Evolutionary conservation across 2,113 vertebrate species (phyloP).

Genomic region (Limnothrissa miodon): DNA sequence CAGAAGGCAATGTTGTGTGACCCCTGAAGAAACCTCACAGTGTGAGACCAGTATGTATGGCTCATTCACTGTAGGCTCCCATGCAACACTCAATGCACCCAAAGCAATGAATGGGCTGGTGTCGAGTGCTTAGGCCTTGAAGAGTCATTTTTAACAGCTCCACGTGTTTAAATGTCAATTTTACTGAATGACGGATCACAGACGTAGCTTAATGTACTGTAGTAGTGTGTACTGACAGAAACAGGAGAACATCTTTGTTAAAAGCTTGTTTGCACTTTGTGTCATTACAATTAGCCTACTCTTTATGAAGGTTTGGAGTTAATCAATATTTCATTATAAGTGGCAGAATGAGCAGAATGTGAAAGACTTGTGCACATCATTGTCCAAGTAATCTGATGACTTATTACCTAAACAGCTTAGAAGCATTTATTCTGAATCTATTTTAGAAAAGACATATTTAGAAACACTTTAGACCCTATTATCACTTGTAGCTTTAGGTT

Average conservation of each 20-base stretch:
- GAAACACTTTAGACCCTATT: no score
- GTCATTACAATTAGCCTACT: background rate
- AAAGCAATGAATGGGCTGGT: background rate
- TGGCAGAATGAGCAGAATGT: background rate
- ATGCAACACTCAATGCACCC: background rate
- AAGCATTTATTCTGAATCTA: no score
- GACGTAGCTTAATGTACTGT: background rate
- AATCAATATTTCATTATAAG: background rate
- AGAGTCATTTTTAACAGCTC: background rate
- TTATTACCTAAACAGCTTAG: no score
- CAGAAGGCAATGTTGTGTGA: background rate
- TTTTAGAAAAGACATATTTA: no score
- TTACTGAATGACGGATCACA: background rate
- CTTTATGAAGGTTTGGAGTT: no score
- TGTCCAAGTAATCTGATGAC: background rate
- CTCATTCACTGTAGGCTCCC: background rate
- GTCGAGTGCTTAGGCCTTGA: background rate
- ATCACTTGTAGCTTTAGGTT: no score
- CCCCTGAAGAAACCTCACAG: background rate
- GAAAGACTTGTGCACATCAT: background rate
- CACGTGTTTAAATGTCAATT: background rate
- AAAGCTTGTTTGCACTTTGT: background rate
- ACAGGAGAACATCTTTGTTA: background rate
- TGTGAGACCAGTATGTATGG: background rate
- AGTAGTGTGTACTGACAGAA: background rate